Evolutionary conservation across 2,113 vertebrate species (phyloP).

Genomic region (Parotia lawesii): DNA sequence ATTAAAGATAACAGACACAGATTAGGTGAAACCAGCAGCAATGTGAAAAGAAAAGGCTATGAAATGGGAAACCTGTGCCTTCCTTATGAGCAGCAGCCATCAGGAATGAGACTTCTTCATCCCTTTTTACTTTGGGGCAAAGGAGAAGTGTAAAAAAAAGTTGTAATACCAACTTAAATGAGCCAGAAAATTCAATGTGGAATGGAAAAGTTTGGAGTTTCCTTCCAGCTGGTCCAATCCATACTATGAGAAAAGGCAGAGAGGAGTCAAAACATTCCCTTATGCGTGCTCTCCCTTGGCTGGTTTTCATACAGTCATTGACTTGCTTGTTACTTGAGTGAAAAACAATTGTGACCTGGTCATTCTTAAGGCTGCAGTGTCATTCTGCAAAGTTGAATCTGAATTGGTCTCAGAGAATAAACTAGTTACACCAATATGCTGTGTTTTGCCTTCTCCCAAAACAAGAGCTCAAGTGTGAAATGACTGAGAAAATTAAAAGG

Average conservation of each 20-base stretch:
- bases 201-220: neutral
- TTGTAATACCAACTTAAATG: neutral
- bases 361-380: neutral
- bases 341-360: neutral
- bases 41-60: neutral
- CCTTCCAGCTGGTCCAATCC: neutral
- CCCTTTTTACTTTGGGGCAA: neutral
- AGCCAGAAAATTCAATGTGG: neutral
- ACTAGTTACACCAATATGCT: neutral
- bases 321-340: neutral
- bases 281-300: neutral
- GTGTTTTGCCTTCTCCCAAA: neutral
- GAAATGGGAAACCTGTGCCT: neutral
- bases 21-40: neutral
- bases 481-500: slow-evolving; percentile 44
- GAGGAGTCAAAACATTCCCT: neutral
- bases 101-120: neutral
- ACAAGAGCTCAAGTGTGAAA: slow-evolving; percentile 46
- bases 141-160: neutral
- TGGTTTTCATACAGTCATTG: neutral
- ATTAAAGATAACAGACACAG: neutral
- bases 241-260: neutral
- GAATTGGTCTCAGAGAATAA: neutral
- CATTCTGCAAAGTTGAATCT: neutral
- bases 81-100: neutral